Percentiles rank a stretch among this genome's conserved stretches.
phyloP scores from a whole-genome alignment of 2,797 vertebrate genomes.

The Limnodromus scolopaceus region DNA sequence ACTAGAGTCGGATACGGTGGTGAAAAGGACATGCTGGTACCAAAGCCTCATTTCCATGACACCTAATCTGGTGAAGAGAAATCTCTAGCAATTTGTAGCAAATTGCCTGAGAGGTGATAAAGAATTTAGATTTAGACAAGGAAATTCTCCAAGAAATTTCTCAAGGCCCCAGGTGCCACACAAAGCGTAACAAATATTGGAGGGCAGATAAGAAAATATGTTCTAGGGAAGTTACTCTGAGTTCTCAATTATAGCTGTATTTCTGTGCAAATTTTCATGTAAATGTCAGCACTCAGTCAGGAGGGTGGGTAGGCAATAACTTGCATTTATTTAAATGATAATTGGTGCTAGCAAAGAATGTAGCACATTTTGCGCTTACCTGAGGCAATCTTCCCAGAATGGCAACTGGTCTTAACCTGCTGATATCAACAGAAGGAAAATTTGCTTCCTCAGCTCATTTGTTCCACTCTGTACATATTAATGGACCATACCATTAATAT shows the following conservation, averaged over 20 bases:
- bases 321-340: not conserved
- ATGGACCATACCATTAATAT: not conserved
- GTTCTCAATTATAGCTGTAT: not conserved
- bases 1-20: rapidly evolving
- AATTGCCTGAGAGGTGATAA: not conserved
- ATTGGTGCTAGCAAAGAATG: not conserved
- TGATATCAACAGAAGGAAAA: not conserved
- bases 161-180: not conserved
- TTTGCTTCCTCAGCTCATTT: not conserved
- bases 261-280: not conserved
- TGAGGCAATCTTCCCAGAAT: not conserved
- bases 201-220: not conserved
- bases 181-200: not conserved
- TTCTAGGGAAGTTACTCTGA: not conserved
- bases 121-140: not conserved
- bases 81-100: not conserved
- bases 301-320: not conserved
- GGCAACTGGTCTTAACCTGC: not conserved
- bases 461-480: not conserved
- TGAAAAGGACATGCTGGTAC: not conserved
- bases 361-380: not conserved
- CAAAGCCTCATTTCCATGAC: not conserved
- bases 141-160: not conserved
- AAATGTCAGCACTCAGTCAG: not conserved
- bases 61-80: not conserved